Evolutionary conservation across 2,797 vertebrate genomes (phyloP).

Genomic region (Lycodopsis pacificus): DNA sequence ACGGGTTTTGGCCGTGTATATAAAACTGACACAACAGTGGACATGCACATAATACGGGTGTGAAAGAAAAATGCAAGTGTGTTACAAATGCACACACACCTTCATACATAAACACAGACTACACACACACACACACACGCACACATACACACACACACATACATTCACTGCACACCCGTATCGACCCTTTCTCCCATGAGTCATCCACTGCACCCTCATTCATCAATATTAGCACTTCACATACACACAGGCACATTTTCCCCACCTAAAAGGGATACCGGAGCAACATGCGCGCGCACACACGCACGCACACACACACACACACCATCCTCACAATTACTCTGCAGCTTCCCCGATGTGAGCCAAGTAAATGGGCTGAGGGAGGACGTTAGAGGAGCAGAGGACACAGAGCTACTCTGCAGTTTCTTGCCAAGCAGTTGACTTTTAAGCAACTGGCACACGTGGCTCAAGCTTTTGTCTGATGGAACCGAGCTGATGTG

Average conservation of each 20-base stretch:
- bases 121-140: conserved; percentile 17
- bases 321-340: conserved; percentile 65
- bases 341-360: conserved; percentile 41
- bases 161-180: conserved; percentile 30
- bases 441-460: conserved; percentile 57
- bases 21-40: not conserved
- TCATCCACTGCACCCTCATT: conserved; percentile 70
- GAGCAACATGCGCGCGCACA: not conserved
- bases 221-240: conserved; percentile 74
- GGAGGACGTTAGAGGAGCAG: conserved; percentile 51
- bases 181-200: conserved; percentile 66
- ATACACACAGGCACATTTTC: conserved; percentile 6
- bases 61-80: conserved; percentile 22
- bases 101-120: conserved; percentile 27
- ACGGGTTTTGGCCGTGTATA: not conserved
- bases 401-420: conserved; percentile 48
- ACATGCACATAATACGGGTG: not conserved
- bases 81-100: conserved; percentile 38
- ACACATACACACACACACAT: not conserved
- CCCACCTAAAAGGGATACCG: not conserved
- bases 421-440: conserved; percentile 59
- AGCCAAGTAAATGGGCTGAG: conserved; percentile 56
- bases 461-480: conserved; percentile 27
- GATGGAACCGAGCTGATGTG: conserved; percentile 61
- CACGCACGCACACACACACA: conserved; percentile 18